These are phyloP conservation scores for Coptodon rendalli DNA, from an alignment of 2,113 vertebrate genomes.

Conservation along the genomic window DNA sequence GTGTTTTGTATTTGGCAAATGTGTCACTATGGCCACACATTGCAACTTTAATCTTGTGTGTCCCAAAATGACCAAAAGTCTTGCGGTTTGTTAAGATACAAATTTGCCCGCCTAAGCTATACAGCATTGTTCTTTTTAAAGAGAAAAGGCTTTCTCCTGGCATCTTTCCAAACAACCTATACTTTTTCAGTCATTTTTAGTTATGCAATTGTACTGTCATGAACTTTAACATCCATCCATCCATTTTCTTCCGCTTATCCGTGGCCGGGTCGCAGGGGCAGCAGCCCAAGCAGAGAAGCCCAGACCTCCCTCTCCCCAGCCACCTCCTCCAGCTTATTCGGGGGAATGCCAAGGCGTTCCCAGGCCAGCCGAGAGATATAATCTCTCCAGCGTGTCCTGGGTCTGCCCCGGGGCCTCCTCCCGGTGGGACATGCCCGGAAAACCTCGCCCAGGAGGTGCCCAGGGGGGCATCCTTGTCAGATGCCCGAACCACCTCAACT, in stretches of 20 bases:
- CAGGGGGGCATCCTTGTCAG: background rate
- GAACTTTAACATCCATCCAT: background rate
- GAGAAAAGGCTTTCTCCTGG: background rate
- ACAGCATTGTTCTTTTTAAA: background rate
- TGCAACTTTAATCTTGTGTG: background rate
- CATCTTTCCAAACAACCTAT: background rate
- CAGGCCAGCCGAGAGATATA: background rate
- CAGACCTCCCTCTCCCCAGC: background rate
- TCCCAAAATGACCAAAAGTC: background rate
- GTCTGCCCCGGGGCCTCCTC: background rate
- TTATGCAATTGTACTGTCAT: background rate
- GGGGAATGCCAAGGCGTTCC: background rate
- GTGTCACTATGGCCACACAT: background rate
- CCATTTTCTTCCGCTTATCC: background rate
- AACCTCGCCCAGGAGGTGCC: fast-evolving
- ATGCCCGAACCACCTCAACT: background rate
- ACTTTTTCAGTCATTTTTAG: background rate
- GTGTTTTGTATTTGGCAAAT: background rate
- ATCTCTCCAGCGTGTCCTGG: background rate
- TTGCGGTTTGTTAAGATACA: background rate
- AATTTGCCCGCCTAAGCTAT: background rate
- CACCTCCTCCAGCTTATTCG: background rate
- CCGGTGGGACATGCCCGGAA: background rate
- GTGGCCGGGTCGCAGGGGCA: background rate
- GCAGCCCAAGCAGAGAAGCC: background rate